Evolutionary conservation across 2,113 vertebrate genomes (phyloP), one percentile per base, ranked within the genome.

Genomic region (Hyperoodon ampullatus): DNA sequence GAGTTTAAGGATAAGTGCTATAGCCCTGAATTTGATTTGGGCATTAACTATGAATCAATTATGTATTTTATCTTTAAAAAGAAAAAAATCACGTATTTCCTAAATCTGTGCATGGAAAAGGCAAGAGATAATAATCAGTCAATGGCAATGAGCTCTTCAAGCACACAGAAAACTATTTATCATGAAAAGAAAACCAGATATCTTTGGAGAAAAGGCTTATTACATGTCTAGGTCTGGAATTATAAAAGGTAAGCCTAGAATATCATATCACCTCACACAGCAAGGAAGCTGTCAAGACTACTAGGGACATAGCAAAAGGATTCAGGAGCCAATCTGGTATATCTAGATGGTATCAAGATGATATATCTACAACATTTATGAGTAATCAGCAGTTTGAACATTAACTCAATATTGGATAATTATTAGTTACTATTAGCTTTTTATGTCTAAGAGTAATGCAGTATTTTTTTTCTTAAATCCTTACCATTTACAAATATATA

Each of bases 401-500:
- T 21, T 60, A 39, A 68, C 24, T 47, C 19, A 66, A 28, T 71
- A 85, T 55, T 81, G 28, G 19, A 18, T 85, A 42, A 66, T 55
- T n/a, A 94, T 92, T 90, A 89, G 63, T 82, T 70, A 91, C 14
- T 55, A 71, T 71, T 86, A 44, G 28, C 14, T 83, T 90, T 89
- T 75, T 86, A 81, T 90, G 7, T 42, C 14, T 66, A 78, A 71
- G 47, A 80, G 15, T 75, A 87, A 55, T 28, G 3, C 14, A 82
- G 55, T 84, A 84, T 33, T 30, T 68, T 94, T 65, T 77, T 82
- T 60, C 80, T 77, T 88, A 96, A n/a, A 78, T 39, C 24, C 6
- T 78, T 78, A 66, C 30, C 44, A 87, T 65, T 93, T 96, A 35
- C 30, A 96, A 80, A 90, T 75, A 86, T 82, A 77, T 55, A 87